Evolutionary conservation across 2,113 vertebrate genomes (phyloP).

Genomic region (Ptyas mucosa): DNA sequence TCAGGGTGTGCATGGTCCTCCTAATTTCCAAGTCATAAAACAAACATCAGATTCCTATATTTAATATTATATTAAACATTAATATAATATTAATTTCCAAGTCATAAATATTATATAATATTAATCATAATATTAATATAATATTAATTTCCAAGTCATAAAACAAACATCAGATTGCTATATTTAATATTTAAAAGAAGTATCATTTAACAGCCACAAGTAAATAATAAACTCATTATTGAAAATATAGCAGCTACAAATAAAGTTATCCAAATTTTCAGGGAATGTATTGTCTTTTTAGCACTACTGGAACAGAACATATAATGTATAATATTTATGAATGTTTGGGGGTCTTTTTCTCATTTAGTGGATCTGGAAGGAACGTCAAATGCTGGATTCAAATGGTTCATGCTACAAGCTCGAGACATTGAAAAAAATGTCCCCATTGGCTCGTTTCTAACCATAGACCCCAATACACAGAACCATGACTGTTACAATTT

Average conservation of each 20-base stretch:
- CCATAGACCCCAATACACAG: slow-evolving; percentile 6
- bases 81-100: not conserved
- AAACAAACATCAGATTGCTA: not conserved
- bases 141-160: not conserved
- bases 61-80: not conserved
- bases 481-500: not conserved
- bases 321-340: not conserved
- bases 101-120: not conserved
- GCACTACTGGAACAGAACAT: not conserved
- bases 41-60: not conserved
- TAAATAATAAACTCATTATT: not conserved
- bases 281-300: not conserved
- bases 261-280: not conserved
- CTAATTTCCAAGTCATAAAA: not conserved
- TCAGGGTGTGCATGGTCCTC: not conserved
- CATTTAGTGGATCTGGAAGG: slow-evolving; percentile 14
- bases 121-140: too few species aligned
- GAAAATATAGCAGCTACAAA: not conserved
- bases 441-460: slow-evolving; percentile 14
- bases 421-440: slow-evolving; percentile 16
- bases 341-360: not conserved
- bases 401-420: slow-evolving; percentile 28
- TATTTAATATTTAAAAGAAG: not conserved
- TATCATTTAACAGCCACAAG: not conserved
- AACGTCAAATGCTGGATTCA: not conserved